A percentile compares a stretch with the other conserved stretches of the same genome.
Conservation (phyloP, 2,113 vertebrate genomes). For the Ptychochromis oligacanthus region DNA sequence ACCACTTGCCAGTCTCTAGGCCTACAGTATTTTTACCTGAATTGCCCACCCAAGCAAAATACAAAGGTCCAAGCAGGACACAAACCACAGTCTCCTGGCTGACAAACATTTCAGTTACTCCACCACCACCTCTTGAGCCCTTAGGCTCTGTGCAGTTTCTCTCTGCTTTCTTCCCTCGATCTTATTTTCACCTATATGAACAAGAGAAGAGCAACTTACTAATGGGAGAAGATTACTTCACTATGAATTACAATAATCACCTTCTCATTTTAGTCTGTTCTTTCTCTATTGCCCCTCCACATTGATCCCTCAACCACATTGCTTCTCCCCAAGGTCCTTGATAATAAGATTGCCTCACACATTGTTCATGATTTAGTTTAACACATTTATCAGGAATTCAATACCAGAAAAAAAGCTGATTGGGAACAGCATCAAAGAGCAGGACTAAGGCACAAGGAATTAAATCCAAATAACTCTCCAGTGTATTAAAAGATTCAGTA, state of each 20-base stretch:
- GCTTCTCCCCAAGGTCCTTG: background rate
- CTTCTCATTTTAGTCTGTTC: slow-evolving; percentile 5
- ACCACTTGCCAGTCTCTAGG: background rate
- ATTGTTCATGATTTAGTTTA: background rate
- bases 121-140: background rate
- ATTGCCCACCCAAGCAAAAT: background rate
- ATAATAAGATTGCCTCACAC: background rate
- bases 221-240: slow-evolving; percentile 27
- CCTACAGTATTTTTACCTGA: background rate
- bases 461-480: background rate
- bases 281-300: background rate
- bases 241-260: slow-evolving; percentile 35
- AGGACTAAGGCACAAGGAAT: background rate
- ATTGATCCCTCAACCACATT: background rate
- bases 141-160: background rate
- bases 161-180: slow-evolving; percentile 13
- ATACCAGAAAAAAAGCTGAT: slow-evolving; percentile 4
- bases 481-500: background rate
- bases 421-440: background rate
- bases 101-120: background rate
- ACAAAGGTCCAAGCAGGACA: background rate
- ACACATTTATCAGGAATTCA: slow-evolving; percentile 13
- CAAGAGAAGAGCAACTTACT: slow-evolving; percentile 13
- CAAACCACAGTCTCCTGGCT: background rate
- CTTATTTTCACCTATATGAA: slow-evolving; percentile 8